Conservation (phyloP, 2,113 vertebrate genomes). For the Rhinolophus sinicus region DNA sequence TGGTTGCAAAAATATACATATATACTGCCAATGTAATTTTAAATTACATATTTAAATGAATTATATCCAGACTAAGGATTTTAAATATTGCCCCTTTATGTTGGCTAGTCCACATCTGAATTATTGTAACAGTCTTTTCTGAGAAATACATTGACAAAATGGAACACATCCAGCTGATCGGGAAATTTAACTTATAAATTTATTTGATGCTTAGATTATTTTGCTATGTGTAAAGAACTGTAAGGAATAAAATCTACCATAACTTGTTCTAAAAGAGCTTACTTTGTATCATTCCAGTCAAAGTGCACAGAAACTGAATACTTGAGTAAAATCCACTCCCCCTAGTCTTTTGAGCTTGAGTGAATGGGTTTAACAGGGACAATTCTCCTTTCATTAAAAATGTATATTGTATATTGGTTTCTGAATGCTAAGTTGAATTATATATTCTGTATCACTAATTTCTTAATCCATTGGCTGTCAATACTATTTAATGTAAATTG, state of each 20-base stretch:
- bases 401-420: not conserved
- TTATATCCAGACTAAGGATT: not conserved
- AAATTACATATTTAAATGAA: not conserved
- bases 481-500: conserved; percentile 65
- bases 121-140: not conserved
- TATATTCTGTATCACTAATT: conserved; percentile 28
- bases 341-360: not conserved
- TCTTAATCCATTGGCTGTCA: conserved; percentile 78
- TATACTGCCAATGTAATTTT: not conserved
- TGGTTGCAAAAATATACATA: not conserved
- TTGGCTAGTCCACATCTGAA: not conserved
- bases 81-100: not conserved
- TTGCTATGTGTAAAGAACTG: not conserved
- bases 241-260: not conserved
- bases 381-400: conserved; percentile 26
- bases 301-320: not conserved
- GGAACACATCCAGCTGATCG: not conserved
- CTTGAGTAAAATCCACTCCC: not conserved
- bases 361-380: not conserved
- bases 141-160: not conserved
- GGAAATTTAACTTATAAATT: not conserved
- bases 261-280: not conserved
- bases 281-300: not conserved
- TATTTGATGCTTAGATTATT: not conserved
- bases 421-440: conserved; percentile 21